A percentile compares a stretch with the other conserved stretches of the same genome.
Evolutionary conservation across 2,888 invertebrate genomes (phyloP).

Genomic region (Eulithis prunata): DNA sequence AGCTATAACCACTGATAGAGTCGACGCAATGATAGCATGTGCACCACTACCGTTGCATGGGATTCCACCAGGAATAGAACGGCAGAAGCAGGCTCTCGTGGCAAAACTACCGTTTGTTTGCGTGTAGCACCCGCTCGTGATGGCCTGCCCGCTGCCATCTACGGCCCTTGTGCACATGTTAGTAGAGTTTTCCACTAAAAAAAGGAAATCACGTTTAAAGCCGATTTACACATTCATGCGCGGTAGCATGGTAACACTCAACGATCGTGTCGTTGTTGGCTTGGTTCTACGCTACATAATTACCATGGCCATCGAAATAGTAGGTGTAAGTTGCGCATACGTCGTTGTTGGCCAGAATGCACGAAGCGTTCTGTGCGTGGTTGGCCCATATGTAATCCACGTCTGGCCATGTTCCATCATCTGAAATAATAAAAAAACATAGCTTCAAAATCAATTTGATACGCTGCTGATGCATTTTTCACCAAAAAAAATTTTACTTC

Average conservation of each 20-base stretch:
- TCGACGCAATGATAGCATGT: conserved; percentile 38
- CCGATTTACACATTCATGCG: no score
- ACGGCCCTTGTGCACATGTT: conserved; percentile 88
- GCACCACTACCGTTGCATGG: conserved; percentile 64
- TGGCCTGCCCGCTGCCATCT: conserved; percentile 69
- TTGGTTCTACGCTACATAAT: not conserved
- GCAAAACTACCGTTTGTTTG: conserved; percentile 72
- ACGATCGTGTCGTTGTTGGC: no score
- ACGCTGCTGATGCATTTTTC: no score
- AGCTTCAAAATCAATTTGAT: no score
- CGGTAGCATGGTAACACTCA: no score
- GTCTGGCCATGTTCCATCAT: conserved; percentile 86
- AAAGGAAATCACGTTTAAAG: not conserved
- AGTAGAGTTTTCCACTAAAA: conserved; percentile 88
- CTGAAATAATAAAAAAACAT: conserved; percentile 63
- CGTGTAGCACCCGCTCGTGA: conserved; percentile 85
- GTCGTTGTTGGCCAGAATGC: conserved; percentile 83
- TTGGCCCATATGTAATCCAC: conserved; percentile 85
- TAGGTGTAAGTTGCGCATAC: conserved; percentile 87
- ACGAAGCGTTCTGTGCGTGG: conserved; percentile 79
- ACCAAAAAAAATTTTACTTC: no score
- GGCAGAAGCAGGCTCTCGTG: conserved; percentile 73
- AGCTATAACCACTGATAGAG: conserved; percentile 39
- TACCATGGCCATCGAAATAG: conserved; percentile 85
- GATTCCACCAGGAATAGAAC: conserved; percentile 63